phyloP scores from a whole-genome alignment of 2,797 vertebrate species.

The Betta splendens region DNA sequence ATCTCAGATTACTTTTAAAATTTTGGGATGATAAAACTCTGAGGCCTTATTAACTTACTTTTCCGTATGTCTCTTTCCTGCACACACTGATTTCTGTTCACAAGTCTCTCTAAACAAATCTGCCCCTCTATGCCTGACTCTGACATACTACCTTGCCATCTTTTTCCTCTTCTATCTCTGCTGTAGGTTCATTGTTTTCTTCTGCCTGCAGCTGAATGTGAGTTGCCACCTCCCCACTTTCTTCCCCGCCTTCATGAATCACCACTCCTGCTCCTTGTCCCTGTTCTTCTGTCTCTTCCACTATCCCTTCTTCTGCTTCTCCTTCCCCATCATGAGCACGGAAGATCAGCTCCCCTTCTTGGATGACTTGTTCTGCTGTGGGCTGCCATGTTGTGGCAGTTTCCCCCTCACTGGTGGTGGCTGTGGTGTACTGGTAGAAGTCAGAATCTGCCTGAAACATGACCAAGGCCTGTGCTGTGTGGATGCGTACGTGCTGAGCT shows the following conservation, averaged over 20 bases:
- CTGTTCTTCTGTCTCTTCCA: constrained; percentile 39
- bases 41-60: neutral
- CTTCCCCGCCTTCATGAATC: constrained; percentile 70
- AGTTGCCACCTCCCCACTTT: constrained; percentile 43
- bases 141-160: constrained; percentile 56
- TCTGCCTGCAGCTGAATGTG: constrained; percentile 41
- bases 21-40: neutral
- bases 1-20: constrained; percentile 18
- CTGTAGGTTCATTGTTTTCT: constrained; percentile 29
- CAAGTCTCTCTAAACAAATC: constrained; percentile 3
- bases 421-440: constrained; percentile 90
- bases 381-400: constrained; percentile 84
- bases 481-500: constrained; percentile 96
- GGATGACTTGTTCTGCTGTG: constrained; percentile 87
- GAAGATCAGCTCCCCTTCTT: constrained; percentile 88
- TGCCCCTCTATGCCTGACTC: constrained; percentile 15
- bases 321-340: constrained; percentile 76
- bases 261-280: constrained; percentile 66
- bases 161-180: constrained; percentile 35
- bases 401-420: constrained; percentile 63
- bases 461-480: constrained; percentile 96
- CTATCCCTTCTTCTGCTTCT: constrained; percentile 35
- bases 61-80: neutral
- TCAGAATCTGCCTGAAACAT: constrained; percentile 98
- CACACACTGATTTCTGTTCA: constrained; percentile 27